These are phyloP conservation scores for Amblyornis subalaris DNA, from an alignment of 2,113 vertebrate species.

Conservation along the genomic window DNA sequence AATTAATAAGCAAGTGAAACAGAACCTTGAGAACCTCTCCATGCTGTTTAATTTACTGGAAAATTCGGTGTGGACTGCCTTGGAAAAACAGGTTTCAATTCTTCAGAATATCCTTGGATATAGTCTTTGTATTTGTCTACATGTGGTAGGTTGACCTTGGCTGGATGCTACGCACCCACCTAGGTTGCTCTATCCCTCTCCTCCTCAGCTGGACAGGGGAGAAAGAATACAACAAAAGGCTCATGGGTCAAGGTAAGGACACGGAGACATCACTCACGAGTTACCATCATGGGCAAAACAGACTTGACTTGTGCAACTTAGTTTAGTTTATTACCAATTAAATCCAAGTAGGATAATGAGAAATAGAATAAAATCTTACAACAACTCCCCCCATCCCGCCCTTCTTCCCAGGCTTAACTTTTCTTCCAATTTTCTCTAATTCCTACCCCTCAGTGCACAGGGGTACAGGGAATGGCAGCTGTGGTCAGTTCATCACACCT, in stretches of 20 bases:
- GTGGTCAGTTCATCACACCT: not conserved
- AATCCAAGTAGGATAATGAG: not conserved
- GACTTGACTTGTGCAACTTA: not conserved
- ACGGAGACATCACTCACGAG: not conserved
- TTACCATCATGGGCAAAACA: accelerated
- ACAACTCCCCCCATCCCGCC: accelerated
- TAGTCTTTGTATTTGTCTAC: not conserved
- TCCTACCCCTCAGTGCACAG: not conserved
- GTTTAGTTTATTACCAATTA: not conserved
- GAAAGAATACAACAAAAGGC: not conserved
- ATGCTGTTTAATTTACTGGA: not conserved
- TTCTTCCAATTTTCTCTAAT: not conserved
- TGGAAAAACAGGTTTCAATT: not conserved
- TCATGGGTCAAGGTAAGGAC: not conserved
- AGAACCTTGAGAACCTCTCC: not conserved
- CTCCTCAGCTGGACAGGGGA: not conserved
- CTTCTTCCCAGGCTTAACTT: not conserved
- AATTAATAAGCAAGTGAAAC: not conserved
- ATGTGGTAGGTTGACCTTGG: accelerated
- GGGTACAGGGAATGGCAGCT: not conserved
- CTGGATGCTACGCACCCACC: not conserved
- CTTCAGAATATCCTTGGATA: not conserved
- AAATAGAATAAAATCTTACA: not conserved
- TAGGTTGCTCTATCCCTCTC: not conserved
- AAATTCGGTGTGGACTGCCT: not conserved